Conservation (phyloP, 2,113 vertebrate species). For the Himantopus leucocephalus region DNA sequence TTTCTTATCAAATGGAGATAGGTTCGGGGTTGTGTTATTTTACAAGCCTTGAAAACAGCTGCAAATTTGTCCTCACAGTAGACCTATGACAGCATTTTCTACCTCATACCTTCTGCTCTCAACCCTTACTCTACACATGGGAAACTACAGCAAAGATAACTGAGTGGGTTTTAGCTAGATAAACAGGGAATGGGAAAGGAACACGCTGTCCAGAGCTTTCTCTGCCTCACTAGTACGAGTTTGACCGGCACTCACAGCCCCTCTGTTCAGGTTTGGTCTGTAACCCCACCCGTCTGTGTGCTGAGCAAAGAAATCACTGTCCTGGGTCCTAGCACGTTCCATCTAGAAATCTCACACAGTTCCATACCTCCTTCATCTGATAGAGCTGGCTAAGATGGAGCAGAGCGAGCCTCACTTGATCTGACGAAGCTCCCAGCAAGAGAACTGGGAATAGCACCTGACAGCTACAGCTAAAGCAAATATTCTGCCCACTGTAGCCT, state of each 20-base stretch:
- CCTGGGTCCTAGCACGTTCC: no score
- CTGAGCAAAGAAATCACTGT: background rate
- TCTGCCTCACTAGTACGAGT: background rate
- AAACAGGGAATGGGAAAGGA: background rate
- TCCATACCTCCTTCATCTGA: background rate
- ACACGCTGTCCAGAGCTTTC: background rate
- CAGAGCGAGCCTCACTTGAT: background rate
- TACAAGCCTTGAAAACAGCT: background rate
- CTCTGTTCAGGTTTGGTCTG: background rate
- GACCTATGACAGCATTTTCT: background rate
- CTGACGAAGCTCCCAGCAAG: no score
- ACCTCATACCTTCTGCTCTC: background rate
- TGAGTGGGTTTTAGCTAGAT: background rate
- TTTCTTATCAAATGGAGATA: background rate
- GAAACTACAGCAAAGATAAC: background rate
- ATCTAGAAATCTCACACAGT: background rate
- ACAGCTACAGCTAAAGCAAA: background rate
- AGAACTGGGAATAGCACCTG: background rate
- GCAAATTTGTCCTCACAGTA: background rate
- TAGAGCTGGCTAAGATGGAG: background rate
- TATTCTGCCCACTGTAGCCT: background rate
- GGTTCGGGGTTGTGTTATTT: background rate
- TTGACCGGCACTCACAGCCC: background rate
- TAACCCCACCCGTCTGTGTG: background rate
- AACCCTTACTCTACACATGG: background rate